Evolutionary conservation across 2,797 vertebrate genomes (phyloP), one percentile per base, ranked within the genome.

Genomic region (Thaleichthys pacificus): DNA sequence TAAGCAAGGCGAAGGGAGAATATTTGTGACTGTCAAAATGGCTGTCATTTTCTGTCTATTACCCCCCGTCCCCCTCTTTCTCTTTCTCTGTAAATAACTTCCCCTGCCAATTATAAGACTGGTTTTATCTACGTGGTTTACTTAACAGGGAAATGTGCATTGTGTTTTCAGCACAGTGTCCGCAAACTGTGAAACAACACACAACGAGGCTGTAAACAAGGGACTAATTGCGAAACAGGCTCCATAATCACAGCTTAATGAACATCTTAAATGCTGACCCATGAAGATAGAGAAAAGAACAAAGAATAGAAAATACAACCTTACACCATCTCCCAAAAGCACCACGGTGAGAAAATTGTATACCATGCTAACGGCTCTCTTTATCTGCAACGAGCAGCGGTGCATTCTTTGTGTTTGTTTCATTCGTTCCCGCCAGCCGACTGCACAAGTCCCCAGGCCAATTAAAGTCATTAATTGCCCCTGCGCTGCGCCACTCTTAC

Each of bases 391-490:
- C 11, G 54, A 79, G 79, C 84, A 87, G 86, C 77, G n/a, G 77
- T 65, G 81, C 75, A 75, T 76, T 83, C 83, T 70, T 56, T n/a
- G 19, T 65, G 78, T 80, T 84, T 77, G 82, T 87, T 88, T 82
- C 83, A 79, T 71, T 58, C 80, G 78, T 69, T 74, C 84, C 84
- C 78, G 82, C 83, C 83, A 86, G 82, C 82, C 66, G 71, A 82
- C 77, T 77, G 82, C 74, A 81, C 70, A 63, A 2, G 77, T 87
- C 81, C 77, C 61, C 8, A 35, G 80, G 81, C 81, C 79, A 80
- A 85, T 86, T 85, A 78, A 77, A 88, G 84, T 83, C 84, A 82
- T 89, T 86, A 85, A 75, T 54, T 73, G 80, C 70, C 79, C 80
- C 83, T 85, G 81, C 82, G 85, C 82, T 82, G 86, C 42, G 77